These are phyloP conservation scores for Toxonevra muliebris DNA, from an alignment of 2,888 invertebrate genomes.

Conservation along the genomic window DNA sequence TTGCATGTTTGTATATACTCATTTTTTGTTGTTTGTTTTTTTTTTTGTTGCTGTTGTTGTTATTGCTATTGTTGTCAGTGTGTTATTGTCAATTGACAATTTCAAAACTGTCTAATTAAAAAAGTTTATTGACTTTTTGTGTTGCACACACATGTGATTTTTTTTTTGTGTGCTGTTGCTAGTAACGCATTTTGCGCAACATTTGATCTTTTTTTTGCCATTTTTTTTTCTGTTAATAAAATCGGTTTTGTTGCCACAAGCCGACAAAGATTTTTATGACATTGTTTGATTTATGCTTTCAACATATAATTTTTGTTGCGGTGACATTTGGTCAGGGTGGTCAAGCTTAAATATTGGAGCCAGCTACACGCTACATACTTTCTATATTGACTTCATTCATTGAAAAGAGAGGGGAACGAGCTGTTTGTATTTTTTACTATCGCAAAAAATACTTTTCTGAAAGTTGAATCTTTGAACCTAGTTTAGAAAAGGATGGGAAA, in stretches of 20 bases:
- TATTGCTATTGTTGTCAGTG: conserved; percentile 1
- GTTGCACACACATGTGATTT: not conserved
- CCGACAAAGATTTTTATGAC: conserved; percentile 19
- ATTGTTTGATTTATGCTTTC: conserved; percentile 15
- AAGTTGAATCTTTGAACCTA: too few relatives aligned
- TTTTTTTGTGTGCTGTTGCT: not conserved
- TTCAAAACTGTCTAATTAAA: conserved; percentile 30
- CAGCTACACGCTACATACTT: too few relatives aligned
- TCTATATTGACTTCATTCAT: too few relatives aligned
- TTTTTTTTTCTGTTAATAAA: not conserved
- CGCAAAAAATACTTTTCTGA: too few relatives aligned
- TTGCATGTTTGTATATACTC: too few relatives aligned
- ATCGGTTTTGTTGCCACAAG: not conserved
- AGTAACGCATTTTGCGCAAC: not conserved
- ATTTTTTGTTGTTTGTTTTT: not conserved
- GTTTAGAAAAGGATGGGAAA: too few relatives aligned
- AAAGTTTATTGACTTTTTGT: conserved; percentile 18
- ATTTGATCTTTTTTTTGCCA: conserved; percentile 8
- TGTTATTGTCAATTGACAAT: conserved; percentile 20
- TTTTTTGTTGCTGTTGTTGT: conserved; percentile 3
- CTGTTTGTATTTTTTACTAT: too few relatives aligned
- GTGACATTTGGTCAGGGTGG: conserved; percentile 1
- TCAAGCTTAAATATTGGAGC: not conserved
- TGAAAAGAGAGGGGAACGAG: too few relatives aligned
- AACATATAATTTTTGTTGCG: not conserved